A percentile compares a stretch with the other conserved stretches of the same genome.
These are phyloP conservation scores for Zhengitettix transpicula DNA, from an alignment of 2,888 invertebrate species.

Conservation along the genomic window DNA sequence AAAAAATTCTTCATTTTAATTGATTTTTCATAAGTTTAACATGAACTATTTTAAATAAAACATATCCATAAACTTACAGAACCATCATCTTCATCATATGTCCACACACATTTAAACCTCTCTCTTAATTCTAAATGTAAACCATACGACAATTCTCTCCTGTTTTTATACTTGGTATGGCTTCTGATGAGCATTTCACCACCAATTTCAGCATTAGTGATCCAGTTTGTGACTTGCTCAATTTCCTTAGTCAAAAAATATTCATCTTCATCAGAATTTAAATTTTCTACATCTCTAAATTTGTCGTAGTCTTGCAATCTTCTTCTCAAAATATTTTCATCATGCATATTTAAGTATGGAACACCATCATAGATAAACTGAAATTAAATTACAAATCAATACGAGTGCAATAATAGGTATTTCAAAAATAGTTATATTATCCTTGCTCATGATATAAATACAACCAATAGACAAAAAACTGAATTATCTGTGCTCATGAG, in stretches of 20 bases:
- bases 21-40: too few relatives aligned
- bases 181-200: slow-evolving; percentile 21
- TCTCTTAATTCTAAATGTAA: neutral
- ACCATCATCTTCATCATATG: neutral
- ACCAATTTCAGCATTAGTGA: slow-evolving; percentile 16
- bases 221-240: slow-evolving; percentile 24
- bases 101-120: neutral
- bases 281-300: slow-evolving; percentile 16
- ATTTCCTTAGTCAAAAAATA: slow-evolving; percentile 22
- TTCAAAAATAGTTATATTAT: too few relatives aligned
- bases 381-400: slow-evolving; percentile 14
- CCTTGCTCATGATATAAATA: too few relatives aligned
- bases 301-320: slow-evolving; percentile 21
- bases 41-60: neutral
- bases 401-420: too few relatives aligned
- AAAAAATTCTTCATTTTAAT: too few relatives aligned
- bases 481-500: too few relatives aligned
- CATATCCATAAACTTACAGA: neutral
- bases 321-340: slow-evolving; percentile 27
- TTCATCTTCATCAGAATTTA: slow-evolving; percentile 3
- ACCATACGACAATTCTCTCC: neutral
- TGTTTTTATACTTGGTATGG: neutral
- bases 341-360: slow-evolving; percentile 42
- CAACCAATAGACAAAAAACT: too few relatives aligned
- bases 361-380: slow-evolving; percentile 53